A percentile compares a stretch with the other conserved stretches of the same genome.
Evolutionary conservation across 1,140 invertebrate genomes (phyloP).

Genomic region (Mesaphorura yosii): DNA sequence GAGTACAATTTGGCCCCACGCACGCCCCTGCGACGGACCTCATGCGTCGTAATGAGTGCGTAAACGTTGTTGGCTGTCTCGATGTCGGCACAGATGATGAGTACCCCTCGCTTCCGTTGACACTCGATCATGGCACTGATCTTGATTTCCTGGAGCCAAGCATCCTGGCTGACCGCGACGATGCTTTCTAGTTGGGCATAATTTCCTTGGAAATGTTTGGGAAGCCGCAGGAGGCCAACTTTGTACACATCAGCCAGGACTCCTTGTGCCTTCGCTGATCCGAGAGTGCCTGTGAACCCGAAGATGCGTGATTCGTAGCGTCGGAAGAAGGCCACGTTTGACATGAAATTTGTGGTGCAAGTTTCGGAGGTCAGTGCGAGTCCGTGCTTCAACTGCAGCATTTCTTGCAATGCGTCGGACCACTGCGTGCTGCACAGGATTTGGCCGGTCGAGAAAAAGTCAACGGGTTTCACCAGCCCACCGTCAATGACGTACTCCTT

Average conservation of each 20-base stretch:
- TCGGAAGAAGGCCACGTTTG: conserved; percentile 37
- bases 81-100: background rate
- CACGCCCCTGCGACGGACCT: too few species aligned
- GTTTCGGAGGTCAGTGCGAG: conserved; percentile 34
- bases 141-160: background rate
- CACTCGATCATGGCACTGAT: too few species aligned
- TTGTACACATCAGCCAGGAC: conserved; percentile 32
- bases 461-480: conserved; percentile 10
- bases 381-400: conserved; percentile 38
- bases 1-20: background rate
- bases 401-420: conserved; percentile 38
- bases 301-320: conserved; percentile 33
- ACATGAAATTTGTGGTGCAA: conserved; percentile 37
- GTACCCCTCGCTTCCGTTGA: background rate
- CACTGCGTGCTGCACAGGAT: conserved; percentile 36
- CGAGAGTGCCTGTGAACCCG: conserved; percentile 37
- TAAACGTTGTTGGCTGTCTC: background rate
- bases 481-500: background rate
- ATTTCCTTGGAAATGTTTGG: background rate
- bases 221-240: conserved; percentile 31
- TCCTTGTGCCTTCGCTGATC: conserved; percentile 31
- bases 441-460: conserved; percentile 36
- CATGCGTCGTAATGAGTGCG: too few species aligned
- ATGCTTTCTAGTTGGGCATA: background rate
- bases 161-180: too few species aligned